Evolutionary conservation across 2,113 vertebrate species (phyloP), one percentile per base, ranked within the genome.

Genomic region (Nycticebus coucang): DNA sequence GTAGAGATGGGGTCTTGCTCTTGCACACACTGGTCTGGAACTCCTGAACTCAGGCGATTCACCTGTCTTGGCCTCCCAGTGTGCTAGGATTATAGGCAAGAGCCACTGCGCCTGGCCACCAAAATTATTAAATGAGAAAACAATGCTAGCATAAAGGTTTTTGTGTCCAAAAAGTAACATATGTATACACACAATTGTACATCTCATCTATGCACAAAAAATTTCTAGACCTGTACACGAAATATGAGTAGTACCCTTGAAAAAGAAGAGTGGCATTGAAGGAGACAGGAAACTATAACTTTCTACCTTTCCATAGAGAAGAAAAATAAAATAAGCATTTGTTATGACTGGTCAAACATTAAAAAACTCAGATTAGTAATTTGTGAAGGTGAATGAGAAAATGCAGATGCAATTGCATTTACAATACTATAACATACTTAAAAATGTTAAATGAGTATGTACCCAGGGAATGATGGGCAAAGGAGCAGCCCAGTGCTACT

Each of bases 41-140:
- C 45, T 50, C 45, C 45, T 50, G 45, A 50, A 50, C 45, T 50
- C 45, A 50, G 45, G 45, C 7, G 10, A 50, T 50, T 8, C 45
- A 50, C 8, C 45, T 50, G 45, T 50, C 7, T 50, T 50, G 45
- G 45, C 45, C 45, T 50, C 45, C 45, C 45, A 50, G 45, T 9
- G 45, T 50, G 45, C 45, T 50, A 50, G 45, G 45, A 50, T 50
- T 10, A 50, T 8, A 50, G 45, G 45, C 45, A 50, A 9, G 45
- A 50, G 45, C 45, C 45, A 50, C 45, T 50, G 8, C 10, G 8
- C 45, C 7, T 50, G 45, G 45, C 45, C 10, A 10, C n/a, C 59
- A 81, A n/a, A 21, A 75, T 33, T 35, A 88, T 24, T 93, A 79
- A 59, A 53, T 80, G 41, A 92, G 33, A 92, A 94, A 87, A 72